Evolutionary conservation across 2,113 vertebrate genomes (phyloP), one percentile per base, ranked within the genome.

Genomic region (Sterrhoptilus dennistouni): DNA sequence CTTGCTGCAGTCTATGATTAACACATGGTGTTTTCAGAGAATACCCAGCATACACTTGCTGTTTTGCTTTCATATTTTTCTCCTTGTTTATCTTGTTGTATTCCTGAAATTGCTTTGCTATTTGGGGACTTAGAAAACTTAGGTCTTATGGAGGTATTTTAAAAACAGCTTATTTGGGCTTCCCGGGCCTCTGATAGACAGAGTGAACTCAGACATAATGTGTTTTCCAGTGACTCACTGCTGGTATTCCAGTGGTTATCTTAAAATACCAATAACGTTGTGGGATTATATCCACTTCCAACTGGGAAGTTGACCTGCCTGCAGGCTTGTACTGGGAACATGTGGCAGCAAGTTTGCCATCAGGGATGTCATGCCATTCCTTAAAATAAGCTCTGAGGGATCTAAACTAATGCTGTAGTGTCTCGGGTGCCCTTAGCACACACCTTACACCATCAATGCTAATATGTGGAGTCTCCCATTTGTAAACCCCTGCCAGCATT

Each of bases 21-120:
- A 93, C 83, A 96, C 77, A 87, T 57, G 40, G 69, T 63, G 61
- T 89, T 97, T 87, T 89, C 72, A 87, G 84, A 91, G 91, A 94
- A 82, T 91, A 93, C 7, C 23, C 78, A 95, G 74, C 31, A 77
- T 85, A 60, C 74, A 72, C 65, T 94, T 92, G 81, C 40, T 71
- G 31, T 82, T 96, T 57, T 76, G 53, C 77, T 91, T 91, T 96
- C 65, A 20, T 91, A 87, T 82, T 96, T 91, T 94, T 79, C 61
- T 95, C 65, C 57, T 84, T 90, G 64, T 87, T 95, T 96, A 83
- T 94, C 89, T 87, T 83, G 23, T 65, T 87, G 23, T 87, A 76
- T 93, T 91, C 45, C 84, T 93, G 66, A 95, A 97, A 96, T 93
- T 94, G 87, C 87, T 96, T 95, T 97, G 87, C 36, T 91, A 29